Evolutionary conservation across 53 echinoderm and acorn worm species (phyloP).

Genomic region (Crossaster papposus): DNA sequence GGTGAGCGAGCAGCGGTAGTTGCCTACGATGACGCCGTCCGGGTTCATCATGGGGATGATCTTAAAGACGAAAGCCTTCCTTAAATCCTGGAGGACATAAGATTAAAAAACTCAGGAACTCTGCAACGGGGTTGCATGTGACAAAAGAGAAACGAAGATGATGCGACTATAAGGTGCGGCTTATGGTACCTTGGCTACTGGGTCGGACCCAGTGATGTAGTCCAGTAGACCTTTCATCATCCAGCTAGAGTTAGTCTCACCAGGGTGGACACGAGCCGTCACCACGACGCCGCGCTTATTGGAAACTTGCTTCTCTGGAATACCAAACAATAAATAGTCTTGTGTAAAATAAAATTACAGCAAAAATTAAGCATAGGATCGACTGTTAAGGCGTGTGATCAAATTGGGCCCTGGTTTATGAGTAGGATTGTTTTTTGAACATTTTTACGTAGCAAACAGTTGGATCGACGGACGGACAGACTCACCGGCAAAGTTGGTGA

Average conservation of each 20-base stretch:
- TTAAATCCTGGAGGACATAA: slow-evolving; percentile 72
- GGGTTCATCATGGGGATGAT: slow-evolving; percentile 98
- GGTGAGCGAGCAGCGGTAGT: slow-evolving; percentile 97
- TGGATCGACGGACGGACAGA: neutral
- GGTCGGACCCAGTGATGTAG: slow-evolving; percentile 88
- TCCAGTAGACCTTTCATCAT: slow-evolving; percentile 98
- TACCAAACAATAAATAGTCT: slow-evolving; percentile 23
- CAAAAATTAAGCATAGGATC: too few relatives aligned
- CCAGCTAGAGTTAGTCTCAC: slow-evolving; percentile 98
- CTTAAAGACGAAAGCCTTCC: slow-evolving; percentile 90
- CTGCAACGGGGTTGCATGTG: too few relatives aligned
- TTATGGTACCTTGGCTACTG: slow-evolving; percentile 82
- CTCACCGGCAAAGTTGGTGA: slow-evolving; percentile 80
- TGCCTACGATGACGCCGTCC: slow-evolving; percentile 95
- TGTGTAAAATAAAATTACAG: too few relatives aligned
- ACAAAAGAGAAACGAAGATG: too few relatives aligned
- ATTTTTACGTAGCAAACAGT: neutral
- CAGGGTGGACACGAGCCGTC: slow-evolving; percentile 95
- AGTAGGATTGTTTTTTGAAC: neutral
- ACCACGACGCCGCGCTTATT: slow-evolving; percentile 84
- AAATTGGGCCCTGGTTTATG: too few relatives aligned
- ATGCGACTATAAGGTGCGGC: too few relatives aligned
- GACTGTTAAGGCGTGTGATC: too few relatives aligned
- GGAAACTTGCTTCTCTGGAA: slow-evolving; percentile 49
- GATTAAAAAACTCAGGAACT: neutral